Evolutionary conservation across 1,140 invertebrate genomes (phyloP), one percentile per base, ranked within the genome.

Genomic region (Sminthurides bifidus): DNA sequence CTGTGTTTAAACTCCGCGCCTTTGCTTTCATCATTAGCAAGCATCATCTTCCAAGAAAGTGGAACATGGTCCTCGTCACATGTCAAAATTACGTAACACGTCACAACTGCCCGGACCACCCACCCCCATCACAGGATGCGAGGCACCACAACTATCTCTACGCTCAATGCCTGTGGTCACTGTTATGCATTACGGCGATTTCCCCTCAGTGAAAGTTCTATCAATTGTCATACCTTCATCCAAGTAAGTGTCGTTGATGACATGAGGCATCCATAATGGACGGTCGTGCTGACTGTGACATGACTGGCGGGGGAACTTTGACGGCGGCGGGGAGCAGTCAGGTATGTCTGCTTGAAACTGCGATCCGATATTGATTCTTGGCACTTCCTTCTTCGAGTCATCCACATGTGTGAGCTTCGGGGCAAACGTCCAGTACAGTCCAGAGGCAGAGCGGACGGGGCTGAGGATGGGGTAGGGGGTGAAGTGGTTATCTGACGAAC

Each of bases 361-460:
- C 6, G 79, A 73, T 0, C 93, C 93, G 40, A 97, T 80, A 68
- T 98, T 98, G 21, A 97, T 68, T 83, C 79, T 27, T 79, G 77
- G 29, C 79, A 71, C 44, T 79, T 78, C 68, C 80, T 78, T 62
- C 79, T 79, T 52, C 77, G 75, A 26, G 46, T 64, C 58, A 54
- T 60, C 60, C 76, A 78, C 53, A 77, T 59, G 54, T 27, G 60
- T 44, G 27, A 55, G 46, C 49, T 58, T 56, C 29, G 24, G 26
- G 5, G 64, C 52, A 35, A 56, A 60, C 15, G 52, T 63, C 61
- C 61, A 63, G 26, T 54, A 63, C 14, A 63, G 37, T n/a, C 61
- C 61, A 17, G 57, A 51, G 54, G 57, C 61, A n/a, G 61, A 59
- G 24, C 61, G 61, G 2, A 63, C 61, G 12, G 61, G 61, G 27